Evolutionary conservation across 2,888 invertebrate species (phyloP), one percentile per base, ranked within the genome.

Genomic region (Camptogramma bilineatum): DNA sequence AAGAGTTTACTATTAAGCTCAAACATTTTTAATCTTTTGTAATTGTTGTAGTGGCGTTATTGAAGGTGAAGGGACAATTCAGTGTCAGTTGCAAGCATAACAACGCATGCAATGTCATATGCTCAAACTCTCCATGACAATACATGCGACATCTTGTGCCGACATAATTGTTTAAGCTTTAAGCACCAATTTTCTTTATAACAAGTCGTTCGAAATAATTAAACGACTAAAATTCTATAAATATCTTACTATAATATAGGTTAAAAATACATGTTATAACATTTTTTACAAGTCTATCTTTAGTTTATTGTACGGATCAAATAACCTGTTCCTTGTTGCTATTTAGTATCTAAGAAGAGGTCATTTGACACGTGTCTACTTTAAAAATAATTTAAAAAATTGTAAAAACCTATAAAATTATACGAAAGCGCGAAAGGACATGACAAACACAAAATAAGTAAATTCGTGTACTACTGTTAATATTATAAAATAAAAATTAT

Each of bases 181-280:
- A 92, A 93, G 92, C 92, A 92, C 92, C 93, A 92, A 93, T 91
- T 92, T 92, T 93, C 88, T 90, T 93, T 91, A 91, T 93, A 93
- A 93, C 92, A 91, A 93, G 92, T 92, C 93, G 92, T 93, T 93
- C 90, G 90, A 93, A 93, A 93, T 92, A 92, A 91, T 90, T 92
- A 92, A 93, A 93, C 93, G 92, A 93, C 92, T 89, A 91, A 91
- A 92, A 83, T 90, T 91, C 91, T 92, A 93, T 93, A 93, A 92
- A 93, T 92, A 93, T 92, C 92, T 92, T 92, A 92, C 89, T 92
- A 93, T 92, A 86, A 73, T 91, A 92, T 91, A 91, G 91, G 89
- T 93, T 93, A 91, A 93, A 93, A 93, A 93, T 93, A 93, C 92
- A 91, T 85, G 91, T 92, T 86, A 86, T 91, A 93, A 93, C 91